phyloP scores from a whole-genome alignment of 2,113 vertebrate genomes.

The Bombycilla garrulus region DNA sequence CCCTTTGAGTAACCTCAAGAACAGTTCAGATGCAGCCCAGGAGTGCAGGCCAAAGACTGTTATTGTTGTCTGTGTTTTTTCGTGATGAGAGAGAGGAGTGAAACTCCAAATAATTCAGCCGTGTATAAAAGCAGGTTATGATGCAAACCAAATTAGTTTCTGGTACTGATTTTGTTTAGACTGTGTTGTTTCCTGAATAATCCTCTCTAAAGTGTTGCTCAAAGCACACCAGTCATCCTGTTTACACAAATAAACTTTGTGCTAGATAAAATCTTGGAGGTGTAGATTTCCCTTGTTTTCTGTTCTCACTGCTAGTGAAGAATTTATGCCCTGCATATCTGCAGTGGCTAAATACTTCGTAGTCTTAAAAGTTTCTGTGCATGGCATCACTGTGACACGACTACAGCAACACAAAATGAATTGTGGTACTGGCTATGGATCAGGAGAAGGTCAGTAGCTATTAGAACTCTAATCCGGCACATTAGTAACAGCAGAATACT shows the following conservation, averaged over 20 bases:
- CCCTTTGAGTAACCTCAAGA: background rate
- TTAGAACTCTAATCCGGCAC: background rate
- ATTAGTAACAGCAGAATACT: background rate
- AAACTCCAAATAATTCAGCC: background rate
- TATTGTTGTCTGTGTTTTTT: background rate
- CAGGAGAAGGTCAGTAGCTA: background rate
- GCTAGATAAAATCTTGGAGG: background rate
- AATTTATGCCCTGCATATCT: background rate
- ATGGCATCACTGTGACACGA: fast-evolving
- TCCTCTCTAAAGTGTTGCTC: background rate
- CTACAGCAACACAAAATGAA: background rate
- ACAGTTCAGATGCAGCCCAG: background rate
- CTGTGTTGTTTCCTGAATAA: background rate
- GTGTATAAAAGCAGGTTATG: background rate
- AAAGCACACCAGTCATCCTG: background rate
- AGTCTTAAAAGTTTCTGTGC: background rate
- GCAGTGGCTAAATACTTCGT: background rate
- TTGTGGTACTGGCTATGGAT: background rate
- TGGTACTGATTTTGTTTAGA: background rate
- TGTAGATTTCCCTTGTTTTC: background rate
- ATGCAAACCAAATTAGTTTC: background rate
- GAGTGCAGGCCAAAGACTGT: background rate
- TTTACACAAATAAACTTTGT: background rate
- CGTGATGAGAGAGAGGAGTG: background rate
- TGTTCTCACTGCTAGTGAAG: background rate